phyloP scores from a whole-genome alignment of 2,113 vertebrate species.

The Ginglymostoma cirratum region DNA sequence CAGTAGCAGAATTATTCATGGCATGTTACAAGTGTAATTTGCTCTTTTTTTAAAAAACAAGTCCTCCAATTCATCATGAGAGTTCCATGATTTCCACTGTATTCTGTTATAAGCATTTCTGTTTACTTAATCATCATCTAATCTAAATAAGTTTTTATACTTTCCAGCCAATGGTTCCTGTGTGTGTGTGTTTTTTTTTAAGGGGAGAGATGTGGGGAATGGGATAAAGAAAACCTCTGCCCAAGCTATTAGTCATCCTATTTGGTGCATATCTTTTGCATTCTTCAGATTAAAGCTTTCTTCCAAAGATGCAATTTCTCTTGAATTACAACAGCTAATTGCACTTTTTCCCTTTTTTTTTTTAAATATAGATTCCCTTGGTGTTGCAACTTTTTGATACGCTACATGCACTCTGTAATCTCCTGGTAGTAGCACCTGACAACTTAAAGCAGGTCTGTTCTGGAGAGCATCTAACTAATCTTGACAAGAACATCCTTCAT shows the following conservation, averaged over 20 bases:
- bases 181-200: not conserved
- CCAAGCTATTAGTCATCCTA: not conserved
- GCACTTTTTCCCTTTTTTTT: constrained; percentile 25
- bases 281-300: not conserved
- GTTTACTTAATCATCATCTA: not conserved
- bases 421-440: constrained; percentile 93
- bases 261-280: not conserved
- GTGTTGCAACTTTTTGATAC: constrained; percentile 98
- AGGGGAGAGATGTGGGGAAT: too few species aligned
- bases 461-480: constrained; percentile 92
- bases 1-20: not conserved
- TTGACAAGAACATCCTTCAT: constrained; percentile 95
- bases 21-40: not conserved
- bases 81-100: not conserved
- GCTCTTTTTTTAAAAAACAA: not conserved
- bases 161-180: not conserved
- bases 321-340: not conserved
- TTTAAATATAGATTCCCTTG: constrained; percentile 70
- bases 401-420: constrained; percentile 96
- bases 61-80: not conserved
- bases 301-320: not conserved
- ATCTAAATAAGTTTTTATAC: not conserved
- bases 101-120: too few species aligned
- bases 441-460: constrained; percentile 98
- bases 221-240: not conserved